Percentiles rank a stretch among this genome's conserved stretches.
Evolutionary conservation across 1,140 invertebrate species (phyloP).

Genomic region (Zaprionus lachaisei): DNA sequence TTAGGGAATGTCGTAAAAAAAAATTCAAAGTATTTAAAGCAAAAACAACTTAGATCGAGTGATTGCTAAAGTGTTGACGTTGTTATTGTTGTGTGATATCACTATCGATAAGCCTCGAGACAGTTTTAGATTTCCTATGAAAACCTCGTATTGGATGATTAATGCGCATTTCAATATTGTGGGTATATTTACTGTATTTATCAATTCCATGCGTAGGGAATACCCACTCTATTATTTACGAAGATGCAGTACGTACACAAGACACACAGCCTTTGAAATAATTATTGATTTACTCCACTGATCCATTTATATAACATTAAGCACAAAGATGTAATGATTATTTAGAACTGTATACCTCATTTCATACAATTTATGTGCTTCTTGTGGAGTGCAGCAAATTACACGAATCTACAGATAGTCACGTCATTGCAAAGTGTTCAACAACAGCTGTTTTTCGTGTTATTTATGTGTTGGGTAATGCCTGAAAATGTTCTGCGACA

Average conservation of each 20-base stretch:
- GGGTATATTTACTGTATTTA: background rate
- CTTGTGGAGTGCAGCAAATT: background rate
- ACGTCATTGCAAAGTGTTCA: background rate
- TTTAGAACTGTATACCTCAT: no score
- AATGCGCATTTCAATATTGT: slow-evolving; percentile 48
- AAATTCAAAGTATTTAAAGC: slow-evolving; percentile 30
- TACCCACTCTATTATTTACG: background rate
- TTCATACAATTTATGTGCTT: background rate
- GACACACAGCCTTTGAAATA: no score
- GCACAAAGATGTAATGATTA: background rate
- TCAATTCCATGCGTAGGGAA: background rate
- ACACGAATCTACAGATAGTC: background rate
- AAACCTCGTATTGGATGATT: slow-evolving; percentile 54
- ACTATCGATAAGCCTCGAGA: slow-evolving; percentile 44
- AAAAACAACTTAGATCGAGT: slow-evolving; percentile 28
- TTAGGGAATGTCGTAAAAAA: slow-evolving; percentile 38
- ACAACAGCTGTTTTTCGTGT: slow-evolving; percentile 31
- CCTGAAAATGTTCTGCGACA: slow-evolving; percentile 4
- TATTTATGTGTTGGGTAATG: slow-evolving; percentile 10
- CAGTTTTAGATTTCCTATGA: slow-evolving; percentile 30
- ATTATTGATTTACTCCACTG: no score
- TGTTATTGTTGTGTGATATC: slow-evolving; percentile 40
- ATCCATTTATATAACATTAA: no score
- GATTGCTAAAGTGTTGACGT: slow-evolving; percentile 28
- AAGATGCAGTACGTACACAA: background rate